Evolutionary conservation across 2,888 invertebrate species (phyloP).

Genomic region (Drosophila neutralis): DNA sequence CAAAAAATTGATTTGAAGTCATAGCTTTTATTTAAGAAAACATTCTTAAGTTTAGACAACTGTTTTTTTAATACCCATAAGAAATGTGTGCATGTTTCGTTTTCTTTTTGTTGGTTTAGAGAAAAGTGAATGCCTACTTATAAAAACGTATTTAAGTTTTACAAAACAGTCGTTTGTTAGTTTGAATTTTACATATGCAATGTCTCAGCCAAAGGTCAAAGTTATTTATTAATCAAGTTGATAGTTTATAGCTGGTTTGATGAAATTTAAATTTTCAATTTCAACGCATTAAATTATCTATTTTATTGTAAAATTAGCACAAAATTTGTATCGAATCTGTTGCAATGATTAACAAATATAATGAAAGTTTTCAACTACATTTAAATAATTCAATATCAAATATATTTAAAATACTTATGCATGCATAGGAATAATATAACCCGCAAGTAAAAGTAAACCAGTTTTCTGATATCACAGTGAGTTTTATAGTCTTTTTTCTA

Average conservation of each 20-base stretch:
- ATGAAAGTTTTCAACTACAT: background rate
- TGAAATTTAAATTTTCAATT: background rate
- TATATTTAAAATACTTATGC: background rate
- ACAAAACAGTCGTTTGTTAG: background rate
- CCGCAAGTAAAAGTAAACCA: background rate
- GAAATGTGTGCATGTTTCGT: background rate
- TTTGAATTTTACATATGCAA: background rate
- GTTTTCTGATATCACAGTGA: background rate
- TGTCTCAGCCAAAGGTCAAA: background rate
- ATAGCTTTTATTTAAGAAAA: background rate
- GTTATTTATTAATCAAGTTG: background rate
- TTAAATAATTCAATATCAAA: background rate
- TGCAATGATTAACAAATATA: background rate
- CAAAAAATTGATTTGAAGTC: background rate
- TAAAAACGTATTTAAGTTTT: background rate
- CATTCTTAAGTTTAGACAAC: background rate
- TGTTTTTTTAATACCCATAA: background rate
- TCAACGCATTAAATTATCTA: background rate
- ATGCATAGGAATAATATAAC: background rate
- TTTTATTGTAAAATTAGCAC: background rate
- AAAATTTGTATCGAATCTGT: background rate
- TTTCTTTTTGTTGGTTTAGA: background rate
- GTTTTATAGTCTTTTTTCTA: background rate
- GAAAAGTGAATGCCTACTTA: background rate
- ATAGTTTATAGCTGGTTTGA: background rate